phyloP scores from a whole-genome alignment of 2,888 invertebrate genomes.

The Yponomeuta malinellus region DNA sequence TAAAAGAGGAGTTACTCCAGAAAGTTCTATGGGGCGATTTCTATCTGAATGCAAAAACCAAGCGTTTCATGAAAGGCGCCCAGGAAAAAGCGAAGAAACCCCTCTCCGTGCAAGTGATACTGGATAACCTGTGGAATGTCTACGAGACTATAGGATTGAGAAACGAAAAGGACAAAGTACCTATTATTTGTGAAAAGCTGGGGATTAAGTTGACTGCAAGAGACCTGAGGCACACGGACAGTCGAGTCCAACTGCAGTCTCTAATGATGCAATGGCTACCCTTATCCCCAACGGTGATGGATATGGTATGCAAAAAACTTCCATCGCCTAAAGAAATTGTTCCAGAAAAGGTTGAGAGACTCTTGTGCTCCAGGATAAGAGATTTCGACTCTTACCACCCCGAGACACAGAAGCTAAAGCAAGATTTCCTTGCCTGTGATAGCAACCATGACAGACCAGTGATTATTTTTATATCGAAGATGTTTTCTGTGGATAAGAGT shows the following conservation, averaged over 20 bases:
- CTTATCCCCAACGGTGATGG: constrained; percentile 85
- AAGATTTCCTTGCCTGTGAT: constrained; percentile 82
- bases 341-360: constrained; percentile 85
- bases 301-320: constrained; percentile 87
- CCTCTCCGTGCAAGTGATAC: constrained; percentile 91
- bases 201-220: constrained; percentile 84
- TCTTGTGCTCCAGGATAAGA: constrained; percentile 84
- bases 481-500: constrained; percentile 88
- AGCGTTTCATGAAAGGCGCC: constrained; percentile 90
- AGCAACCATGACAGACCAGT: constrained; percentile 78
- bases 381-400: constrained; percentile 80
- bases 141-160: constrained; percentile 88
- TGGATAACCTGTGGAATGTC: constrained; percentile 93
- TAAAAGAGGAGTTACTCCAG: constrained; percentile 82
- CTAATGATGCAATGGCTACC: constrained; percentile 94
- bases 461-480: constrained; percentile 90
- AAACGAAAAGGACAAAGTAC: constrained; percentile 84
- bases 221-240: constrained; percentile 87
- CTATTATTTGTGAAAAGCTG: constrained; percentile 83
- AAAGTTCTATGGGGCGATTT: constrained; percentile 96
- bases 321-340: constrained; percentile 87
- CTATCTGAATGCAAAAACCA: constrained; percentile 89
- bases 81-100: constrained; percentile 95
- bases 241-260: constrained; percentile 85
- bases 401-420: constrained; percentile 82